Evolutionary conservation across 2,888 invertebrate species (phyloP), one percentile per base, ranked within the genome.

Genomic region (Agonopterix arenella): DNA sequence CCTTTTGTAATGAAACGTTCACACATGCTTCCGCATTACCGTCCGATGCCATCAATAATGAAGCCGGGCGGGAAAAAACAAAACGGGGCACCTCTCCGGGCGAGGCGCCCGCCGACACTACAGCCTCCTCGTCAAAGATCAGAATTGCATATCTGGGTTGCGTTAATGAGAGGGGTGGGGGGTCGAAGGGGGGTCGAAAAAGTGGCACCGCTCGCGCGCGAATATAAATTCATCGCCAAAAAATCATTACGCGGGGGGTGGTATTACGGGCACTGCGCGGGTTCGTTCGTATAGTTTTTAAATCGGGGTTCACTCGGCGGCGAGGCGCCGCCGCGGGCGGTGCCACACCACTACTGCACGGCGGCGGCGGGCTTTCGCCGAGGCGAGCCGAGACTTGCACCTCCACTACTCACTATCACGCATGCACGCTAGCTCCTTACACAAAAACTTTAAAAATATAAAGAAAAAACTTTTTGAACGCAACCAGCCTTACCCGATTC

Each of bases 221-320:
- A 91, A 91, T 90, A 90, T 92, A 91, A 93, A 93, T 93, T 93
- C 93, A 92, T 93, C 93, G 93, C 93, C 93, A 93, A 94, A 94
- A 94, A 94, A 94, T 94, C 93, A 94, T 94, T 94, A 94, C 93
- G 93, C 93, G 92, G 91, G 92, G 91, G 91, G 91, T 91, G 91
- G 91, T 91, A 91, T 91, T 91, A 91, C 91, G 91, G 28, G 82
- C 76, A 78, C 80, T 80, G 88, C 84, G 89, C 84, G 86, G 79
- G 84, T 81, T 78, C 73, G 82, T 78, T 79, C 80, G 72, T 83
- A 88, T 88, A 89, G 88, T 89, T 88, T 89, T 88, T 88, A 88
- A 89, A 86, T 86, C 85, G 86, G 79, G 80, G 83, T 79, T 86
- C 83, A 84, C 84, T 88, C 84, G 79, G 64, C 70, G 76, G 74